Base-by-base conservation (phyloP, 2,888 invertebrate species). In the Heteropelma amictum region DNA sequence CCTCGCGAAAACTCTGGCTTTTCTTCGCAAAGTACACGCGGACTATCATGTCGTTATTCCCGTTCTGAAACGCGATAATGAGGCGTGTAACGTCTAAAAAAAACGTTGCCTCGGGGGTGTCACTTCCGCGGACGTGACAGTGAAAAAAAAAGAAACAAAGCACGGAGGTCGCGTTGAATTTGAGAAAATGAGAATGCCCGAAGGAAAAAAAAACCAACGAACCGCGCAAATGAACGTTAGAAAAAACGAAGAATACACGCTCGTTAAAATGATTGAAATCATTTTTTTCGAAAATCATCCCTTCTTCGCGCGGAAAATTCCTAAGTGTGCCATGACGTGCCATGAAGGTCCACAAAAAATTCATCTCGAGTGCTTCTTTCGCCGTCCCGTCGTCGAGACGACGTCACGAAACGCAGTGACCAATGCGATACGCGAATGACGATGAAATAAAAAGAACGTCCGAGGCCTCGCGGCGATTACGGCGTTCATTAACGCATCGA, bases 41-140 rank as follows among this genome's bases (percentile, higher is more conserved):
- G 30, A 54, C n/a, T 81, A 77, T 23, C 53, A 72, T 78, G 81
- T 82, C 78, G 82, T 86, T 84, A 75, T 71, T 61, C 49, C 53
- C 21, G 30, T 12, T 77, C 77, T 75, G 78, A 77, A 76, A 77
- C 77, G 80, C 72, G 82, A 81, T 86, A 85, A 87, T 84, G 85
- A 86, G 85, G 77, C 81, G 79, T 82, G 80, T 77, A 82, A 82
- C 80, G 71, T 77, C 35, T 47, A 35, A 53, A 53, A 56, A 60
- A 45, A 38, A 47, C 35, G 14, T 35, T 51, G 81, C 80, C 79
- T 81, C 65, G 56, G 28, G 77, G 76, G 33, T 60, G 63, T 74
- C 69, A 65, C 73, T 68, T 67, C 47, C 56, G n/a, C 35, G 38
- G 42, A 64, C 63, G 45, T 19, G 30, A 70, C 60, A 67, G 38